Evolutionary conservation across 2,113 vertebrate genomes (phyloP), one percentile per base, ranked within the genome.

Genomic region (Centropus bengalensis): DNA sequence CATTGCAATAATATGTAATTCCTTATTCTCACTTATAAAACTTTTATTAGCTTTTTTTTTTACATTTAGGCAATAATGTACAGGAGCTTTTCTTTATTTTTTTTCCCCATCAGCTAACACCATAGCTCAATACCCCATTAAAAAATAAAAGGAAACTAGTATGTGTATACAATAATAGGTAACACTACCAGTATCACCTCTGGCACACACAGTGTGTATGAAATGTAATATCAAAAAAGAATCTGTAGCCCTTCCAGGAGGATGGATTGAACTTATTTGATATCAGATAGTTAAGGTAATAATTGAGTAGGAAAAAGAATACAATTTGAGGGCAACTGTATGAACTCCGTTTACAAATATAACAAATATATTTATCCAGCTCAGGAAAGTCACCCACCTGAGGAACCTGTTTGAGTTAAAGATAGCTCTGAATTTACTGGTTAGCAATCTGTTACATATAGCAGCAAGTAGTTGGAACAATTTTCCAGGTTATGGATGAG

Each of bases 1-100:
- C 15, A 16, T 22, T 76, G 70, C 17, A 88, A 80, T 73, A 88
- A 64, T 12, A 82, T 38, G 38, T 66, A 27, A 55, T 86, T 92
- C 30, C n/a, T 56, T 90, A 81, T 91, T 91, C 69, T 64, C 5
- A 5, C 52, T 94, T 95, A 92, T 82, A 70, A 63, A 84, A 79
- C 62, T 88, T 49, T 33, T 51, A 59, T 93, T 82, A 81, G 82
- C 45, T 58, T 81, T 88, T 88, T 63, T 62, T 91, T 36, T 36
- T 36, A 36, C 36, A 36, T 36, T 36, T 93, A 80, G 80, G 59
- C 70, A 86, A 85, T 40, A 75, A 62, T 4, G 2, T 11, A 56
- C n/a, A 79, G 52, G 28, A 36, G 36, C 36, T 36, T 36, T 36
- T 36, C 36, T 36, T 36, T 36, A 36, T 36, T 36, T 32, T 94